Percentiles rank a stretch among this genome's conserved stretches.
Evolutionary conservation across 2,888 invertebrate genomes (phyloP).

Genomic region (Papilio elwesi): DNA sequence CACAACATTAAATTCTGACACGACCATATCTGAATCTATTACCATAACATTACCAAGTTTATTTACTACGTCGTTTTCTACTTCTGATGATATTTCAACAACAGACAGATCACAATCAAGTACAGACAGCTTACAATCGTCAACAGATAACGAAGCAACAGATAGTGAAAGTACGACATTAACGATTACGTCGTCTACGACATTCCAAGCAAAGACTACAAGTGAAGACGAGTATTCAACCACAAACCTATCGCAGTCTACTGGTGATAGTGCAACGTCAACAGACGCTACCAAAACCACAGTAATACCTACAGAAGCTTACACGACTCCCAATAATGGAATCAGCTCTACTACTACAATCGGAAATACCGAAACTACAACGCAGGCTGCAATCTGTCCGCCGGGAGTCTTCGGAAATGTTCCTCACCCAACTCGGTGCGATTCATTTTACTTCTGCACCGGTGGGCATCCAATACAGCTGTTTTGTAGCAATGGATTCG

Average conservation of each 20-base stretch:
- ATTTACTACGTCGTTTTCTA: background rate
- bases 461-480: constrained; percentile 41
- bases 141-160: background rate
- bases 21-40: background rate
- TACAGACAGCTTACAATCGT: background rate
- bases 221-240: background rate
- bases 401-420: constrained; percentile 5
- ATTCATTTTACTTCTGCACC: constrained; percentile 17
- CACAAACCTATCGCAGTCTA: background rate
- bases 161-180: background rate
- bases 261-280: background rate
- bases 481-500: constrained; percentile 48
- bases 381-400: background rate
- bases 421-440: constrained; percentile 3
- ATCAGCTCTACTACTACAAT: no score
- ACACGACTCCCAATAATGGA: background rate
- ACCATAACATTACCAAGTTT: background rate
- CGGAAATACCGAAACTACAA: background rate
- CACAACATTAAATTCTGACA: background rate
- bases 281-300: background rate
- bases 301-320: background rate
- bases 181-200: no score
- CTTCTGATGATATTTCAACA: background rate
- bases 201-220: background rate
- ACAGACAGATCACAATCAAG: background rate